Base-by-base conservation (phyloP, 2,888 invertebrate genomes). In the Parnassius smintheus region DNA sequence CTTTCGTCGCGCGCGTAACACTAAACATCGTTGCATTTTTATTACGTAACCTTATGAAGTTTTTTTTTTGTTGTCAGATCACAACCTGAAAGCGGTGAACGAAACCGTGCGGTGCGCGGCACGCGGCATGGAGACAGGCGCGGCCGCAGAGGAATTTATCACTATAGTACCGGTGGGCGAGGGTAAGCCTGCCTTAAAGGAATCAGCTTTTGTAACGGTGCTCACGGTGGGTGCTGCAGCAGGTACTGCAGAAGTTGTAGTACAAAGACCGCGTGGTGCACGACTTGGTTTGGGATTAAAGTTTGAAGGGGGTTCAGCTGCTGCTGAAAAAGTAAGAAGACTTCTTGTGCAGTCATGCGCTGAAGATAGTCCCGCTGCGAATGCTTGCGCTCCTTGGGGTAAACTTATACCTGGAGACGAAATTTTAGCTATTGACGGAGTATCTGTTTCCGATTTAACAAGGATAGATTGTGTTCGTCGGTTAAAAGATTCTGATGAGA, bases 321-420 rank as follows among this genome's bases (percentile, higher is more conserved):
- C 95, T 46, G 93, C 94, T 10, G 97, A 97, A 79, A 94, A 93
- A 72, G 97, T 98, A 1, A 93, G 96, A 66, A 93, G 96, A 70
- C 93, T 98, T 57, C 95, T 96, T 68, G 97, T 98, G 66, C 97
- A 98, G 78, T 97, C 97, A 71, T 97, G 97, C 82, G 97, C 97
- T 44, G 94, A 95, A 65, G 95, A 96, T 72, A 97, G 97, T 86
- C 98, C 98, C 1, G 97, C 97, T 9, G 96, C 96, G n/a, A 93
- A 96, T 58, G 96, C 96, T 22, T 88, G 91, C 64, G 94, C 96
- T 68, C 95, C 96, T 41, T 97, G 97, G 97, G 97, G 97, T 12
- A 93, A 94, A 72, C 90, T 98, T 49, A 94, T 94, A 59, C 96
- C 97, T 72, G 97, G 97, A 10, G 98, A 98, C 86, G 97, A 98